Evolutionary conservation across 2,113 vertebrate genomes (phyloP).

Genomic region (Paracanthobrama guichenoti): DNA sequence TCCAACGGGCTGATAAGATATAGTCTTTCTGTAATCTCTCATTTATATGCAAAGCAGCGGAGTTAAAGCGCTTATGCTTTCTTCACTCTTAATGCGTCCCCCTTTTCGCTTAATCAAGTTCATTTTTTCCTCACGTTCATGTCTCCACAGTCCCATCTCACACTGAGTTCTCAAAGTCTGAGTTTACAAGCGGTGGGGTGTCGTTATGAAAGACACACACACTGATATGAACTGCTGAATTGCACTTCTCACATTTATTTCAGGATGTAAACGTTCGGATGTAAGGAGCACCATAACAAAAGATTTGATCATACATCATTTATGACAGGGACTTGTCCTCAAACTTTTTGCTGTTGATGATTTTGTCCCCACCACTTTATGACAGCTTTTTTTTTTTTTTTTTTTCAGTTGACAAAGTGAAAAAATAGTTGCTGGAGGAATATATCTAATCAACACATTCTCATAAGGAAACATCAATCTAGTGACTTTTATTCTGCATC

Average conservation of each 20-base stretch:
- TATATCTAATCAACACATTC: neutral
- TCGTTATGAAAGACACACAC: constrained; percentile 6
- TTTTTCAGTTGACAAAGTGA: neutral
- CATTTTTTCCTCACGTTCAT: constrained; percentile 62
- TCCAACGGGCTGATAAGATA: constrained; percentile 78
- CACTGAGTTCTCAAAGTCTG: constrained; percentile 29
- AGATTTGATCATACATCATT: neutral
- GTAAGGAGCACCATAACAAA: neutral
- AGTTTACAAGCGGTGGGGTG: constrained; percentile 28
- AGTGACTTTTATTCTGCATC: neutral
- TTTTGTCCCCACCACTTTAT: neutral
- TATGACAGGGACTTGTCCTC: neutral
- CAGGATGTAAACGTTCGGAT: neutral
- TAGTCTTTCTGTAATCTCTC: constrained; percentile 81
- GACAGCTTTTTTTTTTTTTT: constrained; percentile 8
- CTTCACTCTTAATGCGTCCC: constrained; percentile 71
- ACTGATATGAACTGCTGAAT: constrained; percentile 9
- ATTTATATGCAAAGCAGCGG: constrained; percentile 81
- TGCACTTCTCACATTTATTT: neutral
- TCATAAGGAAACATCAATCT: neutral
- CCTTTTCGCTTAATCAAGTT: constrained; percentile 63
- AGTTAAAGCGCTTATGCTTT: constrained; percentile 78
- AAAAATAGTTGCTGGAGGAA: neutral
- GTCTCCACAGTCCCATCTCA: constrained; percentile 39
- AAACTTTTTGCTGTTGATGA: neutral